Evolutionary conservation across 2,888 invertebrate genomes (phyloP), one percentile per base, ranked within the genome.

Genomic region (Tetanocera ferruginea): DNA sequence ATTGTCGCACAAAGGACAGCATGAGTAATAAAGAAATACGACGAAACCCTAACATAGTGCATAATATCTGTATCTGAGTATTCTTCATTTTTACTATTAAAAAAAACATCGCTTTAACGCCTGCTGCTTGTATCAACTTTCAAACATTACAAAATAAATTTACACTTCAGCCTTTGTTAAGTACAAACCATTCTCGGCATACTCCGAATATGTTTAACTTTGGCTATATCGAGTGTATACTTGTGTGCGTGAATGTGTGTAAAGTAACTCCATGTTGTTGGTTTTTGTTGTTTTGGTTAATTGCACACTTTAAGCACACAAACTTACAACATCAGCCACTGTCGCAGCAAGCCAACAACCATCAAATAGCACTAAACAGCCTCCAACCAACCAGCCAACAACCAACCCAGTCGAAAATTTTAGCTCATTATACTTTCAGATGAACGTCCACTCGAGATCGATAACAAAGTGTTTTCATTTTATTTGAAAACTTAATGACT

Each of bases 401-500:
- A 6, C 49, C 67, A 52, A 69, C 69, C 51, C 5, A 11, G 43
- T 14, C 34, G 23, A 43, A 74, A 66, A 64, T 34, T 64, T 51
- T 31, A 66, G 74, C 64, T 74, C 74, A 74, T 74, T 74, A 74
- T 64, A 74, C 74, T 74, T 74, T 74, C 51, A 74, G 28, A 74
- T 74, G 43, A 43, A 43, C 43, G 74, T 49, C 74, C 74, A 75
- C 75, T 66, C 43, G 67, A 75, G 75, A 75, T 75, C 75, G 67
- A 75, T 75, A 75, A 67, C 75, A 74, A 74, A 74, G 74, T 74
- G 74, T 74, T 74, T 74, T 52, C 74, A 74, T 74, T 74, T 74
- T 64, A 74, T 75, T 75, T 19, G 67, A 67, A 75, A 75, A 67
- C 77, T 78, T 80, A 71, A 78, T 75, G 75, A 76, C 71, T 66